Conservation (phyloP, 2,113 vertebrate genomes). For the Orthonyx spaldingii region DNA sequence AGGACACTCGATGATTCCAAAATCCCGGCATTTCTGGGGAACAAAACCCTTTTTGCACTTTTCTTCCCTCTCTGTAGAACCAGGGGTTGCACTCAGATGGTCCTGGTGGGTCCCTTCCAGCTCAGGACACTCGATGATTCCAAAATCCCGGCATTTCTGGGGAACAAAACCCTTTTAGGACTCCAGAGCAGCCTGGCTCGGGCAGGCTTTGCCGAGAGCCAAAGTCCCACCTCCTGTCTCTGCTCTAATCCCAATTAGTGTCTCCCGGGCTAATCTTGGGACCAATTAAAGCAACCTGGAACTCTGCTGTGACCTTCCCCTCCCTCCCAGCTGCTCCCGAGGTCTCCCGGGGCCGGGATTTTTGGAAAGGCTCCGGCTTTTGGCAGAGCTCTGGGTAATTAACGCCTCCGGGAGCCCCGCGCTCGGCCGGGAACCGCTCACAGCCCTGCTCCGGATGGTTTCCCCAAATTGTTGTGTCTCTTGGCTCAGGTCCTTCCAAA, state of each 20-base stretch:
- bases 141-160: too few species aligned
- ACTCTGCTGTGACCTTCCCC: too few species aligned
- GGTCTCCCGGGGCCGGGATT: neutral
- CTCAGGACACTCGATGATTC: too few species aligned
- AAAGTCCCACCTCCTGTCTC: accelerated
- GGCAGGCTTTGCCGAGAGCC: neutral
- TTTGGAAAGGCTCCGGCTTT: neutral
- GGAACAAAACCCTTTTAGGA: neutral
- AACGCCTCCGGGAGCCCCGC: neutral
- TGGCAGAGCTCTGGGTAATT: neutral
- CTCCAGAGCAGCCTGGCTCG: neutral
- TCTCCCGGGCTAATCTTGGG: neutral
- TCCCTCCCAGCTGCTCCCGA: neutral
- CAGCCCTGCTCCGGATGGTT: neutral
- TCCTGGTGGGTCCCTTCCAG: too few species aligned
- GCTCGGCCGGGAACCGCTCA: neutral
- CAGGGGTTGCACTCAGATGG: too few species aligned
- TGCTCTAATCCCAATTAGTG: neutral
- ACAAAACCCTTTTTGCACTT: too few species aligned
- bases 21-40: neutral
- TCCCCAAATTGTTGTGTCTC: neutral
- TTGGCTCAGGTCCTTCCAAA: neutral
- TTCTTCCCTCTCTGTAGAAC: too few species aligned
- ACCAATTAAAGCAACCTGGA: neutral
- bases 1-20: accelerated